Evolutionary conservation across 2,113 vertebrate species (phyloP).

Genomic region (Charina bottae): DNA sequence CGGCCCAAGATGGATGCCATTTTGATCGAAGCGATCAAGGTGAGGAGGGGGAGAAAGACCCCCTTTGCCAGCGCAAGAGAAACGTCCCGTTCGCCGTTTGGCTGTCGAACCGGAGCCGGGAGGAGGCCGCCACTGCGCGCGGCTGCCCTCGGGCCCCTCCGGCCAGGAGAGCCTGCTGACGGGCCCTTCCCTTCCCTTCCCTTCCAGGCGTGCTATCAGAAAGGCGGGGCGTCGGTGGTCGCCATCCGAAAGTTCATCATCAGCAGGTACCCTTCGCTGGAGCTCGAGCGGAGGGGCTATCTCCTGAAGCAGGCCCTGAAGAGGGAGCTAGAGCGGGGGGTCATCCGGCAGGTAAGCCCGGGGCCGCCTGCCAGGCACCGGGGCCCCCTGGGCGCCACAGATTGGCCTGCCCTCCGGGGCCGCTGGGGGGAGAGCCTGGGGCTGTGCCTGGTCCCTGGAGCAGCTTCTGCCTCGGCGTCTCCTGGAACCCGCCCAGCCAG

Average conservation of each 20-base stretch:
- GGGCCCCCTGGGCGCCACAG: background rate
- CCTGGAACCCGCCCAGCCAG: background rate
- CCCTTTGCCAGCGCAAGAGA: background rate
- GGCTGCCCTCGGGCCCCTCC: too few relatives aligned
- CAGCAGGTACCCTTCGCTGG: slow-evolving; percentile 91
- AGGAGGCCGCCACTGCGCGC: background rate
- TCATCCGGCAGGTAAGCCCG: slow-evolving; percentile 87
- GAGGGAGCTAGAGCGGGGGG: slow-evolving; percentile 90
- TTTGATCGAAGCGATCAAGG: slow-evolving; percentile 92
- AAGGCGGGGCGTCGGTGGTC: slow-evolving; percentile 86
- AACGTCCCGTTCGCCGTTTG: background rate
- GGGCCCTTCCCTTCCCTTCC: slow-evolving; percentile 17
- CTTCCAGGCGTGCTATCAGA: slow-evolving; percentile 87
- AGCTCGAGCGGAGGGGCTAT: slow-evolving; percentile 91
- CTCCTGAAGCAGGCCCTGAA: slow-evolving; percentile 93
- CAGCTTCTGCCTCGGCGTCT: background rate
- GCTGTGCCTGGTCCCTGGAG: background rate
- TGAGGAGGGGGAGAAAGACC: background rate
- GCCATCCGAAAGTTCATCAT: slow-evolving; percentile 92
- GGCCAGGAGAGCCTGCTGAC: background rate
- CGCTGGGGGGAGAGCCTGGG: background rate
- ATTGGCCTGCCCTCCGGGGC: background rate
- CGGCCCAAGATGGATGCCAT: slow-evolving; percentile 93
- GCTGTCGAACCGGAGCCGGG: background rate
- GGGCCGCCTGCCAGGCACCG: background rate